Percentiles rank a stretch among this genome's conserved stretches.
Evolutionary conservation across 1,140 invertebrate genomes (phyloP).

Genomic region (Chlorops oryzae): DNA sequence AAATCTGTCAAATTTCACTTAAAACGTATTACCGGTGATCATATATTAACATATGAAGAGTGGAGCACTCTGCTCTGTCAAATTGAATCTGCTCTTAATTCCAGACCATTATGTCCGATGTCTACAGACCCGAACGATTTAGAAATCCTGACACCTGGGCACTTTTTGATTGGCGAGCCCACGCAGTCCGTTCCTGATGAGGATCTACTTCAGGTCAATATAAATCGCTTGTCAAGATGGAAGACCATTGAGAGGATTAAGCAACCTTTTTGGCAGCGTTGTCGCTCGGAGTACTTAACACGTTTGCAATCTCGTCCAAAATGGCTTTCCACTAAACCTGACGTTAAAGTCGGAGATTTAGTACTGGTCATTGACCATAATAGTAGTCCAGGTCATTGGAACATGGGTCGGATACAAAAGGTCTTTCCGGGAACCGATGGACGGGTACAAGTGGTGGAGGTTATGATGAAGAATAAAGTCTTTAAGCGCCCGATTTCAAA

Average conservation of each 20-base stretch:
- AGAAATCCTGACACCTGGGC: slow-evolving; percentile 36
- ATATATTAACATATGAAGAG: slow-evolving; percentile 26
- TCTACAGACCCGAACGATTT: slow-evolving; percentile 29
- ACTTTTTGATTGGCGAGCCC: slow-evolving; percentile 42
- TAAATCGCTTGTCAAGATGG: slow-evolving; percentile 20
- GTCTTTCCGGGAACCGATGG: no score
- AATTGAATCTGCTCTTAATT: slow-evolving; percentile 32
- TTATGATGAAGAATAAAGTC: no score
- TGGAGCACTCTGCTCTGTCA: slow-evolving; percentile 22
- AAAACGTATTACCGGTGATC: slow-evolving; percentile 17
- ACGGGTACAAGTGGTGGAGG: no score
- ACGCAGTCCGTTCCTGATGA: slow-evolving; percentile 20
- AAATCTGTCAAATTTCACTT: slow-evolving; percentile 32
- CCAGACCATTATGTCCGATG: slow-evolving; percentile 28
- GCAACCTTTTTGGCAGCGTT: slow-evolving; percentile 29
- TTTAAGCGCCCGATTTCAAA: no score
- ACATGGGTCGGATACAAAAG: no score
- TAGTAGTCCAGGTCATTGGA: no score
- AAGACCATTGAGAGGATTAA: slow-evolving; percentile 16
- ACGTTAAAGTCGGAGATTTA: no score
- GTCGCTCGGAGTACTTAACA: slow-evolving; percentile 3
- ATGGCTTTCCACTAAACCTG: slow-evolving; percentile 15
- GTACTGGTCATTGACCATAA: no score
- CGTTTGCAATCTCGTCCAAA: slow-evolving; percentile 28
- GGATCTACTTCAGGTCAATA: background rate